Conservation (phyloP, 2,797 vertebrate species). For the Lophius americanus region DNA sequence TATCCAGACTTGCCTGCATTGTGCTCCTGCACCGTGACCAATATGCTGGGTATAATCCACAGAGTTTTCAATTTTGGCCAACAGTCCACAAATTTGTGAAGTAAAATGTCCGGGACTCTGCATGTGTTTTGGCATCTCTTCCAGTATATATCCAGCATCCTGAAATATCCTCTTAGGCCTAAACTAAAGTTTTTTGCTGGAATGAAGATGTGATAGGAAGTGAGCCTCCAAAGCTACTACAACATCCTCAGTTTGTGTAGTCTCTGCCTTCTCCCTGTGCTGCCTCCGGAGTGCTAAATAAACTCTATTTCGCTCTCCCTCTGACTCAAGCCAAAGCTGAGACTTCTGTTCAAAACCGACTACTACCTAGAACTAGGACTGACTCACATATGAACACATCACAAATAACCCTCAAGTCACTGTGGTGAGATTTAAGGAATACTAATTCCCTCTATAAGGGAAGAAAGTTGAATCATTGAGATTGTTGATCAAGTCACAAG, state of each 20-base stretch:
- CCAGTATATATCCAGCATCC: not conserved
- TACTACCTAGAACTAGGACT: too few species aligned
- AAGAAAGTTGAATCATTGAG: too few species aligned
- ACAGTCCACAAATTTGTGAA: not conserved
- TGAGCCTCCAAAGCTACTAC: conserved; percentile 21
- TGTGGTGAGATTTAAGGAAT: too few species aligned
- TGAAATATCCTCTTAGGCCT: conserved; percentile 10
- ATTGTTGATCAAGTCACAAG: too few species aligned
- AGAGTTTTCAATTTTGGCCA: conserved; percentile 6
- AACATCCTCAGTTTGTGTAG: conserved; percentile 13
- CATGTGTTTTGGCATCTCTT: not conserved
- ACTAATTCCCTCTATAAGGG: too few species aligned
- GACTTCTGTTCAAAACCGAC: conserved; percentile 3
- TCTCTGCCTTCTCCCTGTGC: conserved; percentile 16
- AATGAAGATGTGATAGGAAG: conserved; percentile 22
- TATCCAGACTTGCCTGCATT: not conserved
- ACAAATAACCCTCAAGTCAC: too few species aligned
- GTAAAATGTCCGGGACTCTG: not conserved
- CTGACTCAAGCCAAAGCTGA: not conserved
- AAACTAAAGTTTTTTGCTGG: conserved; percentile 14
- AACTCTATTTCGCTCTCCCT: conserved; percentile 19
- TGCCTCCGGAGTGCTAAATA: conserved; percentile 36
- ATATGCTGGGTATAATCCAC: conserved; percentile 14
- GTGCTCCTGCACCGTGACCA: not conserved
- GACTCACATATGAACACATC: too few species aligned